Evolutionary conservation across 1,140 invertebrate genomes (phyloP), one percentile per base, ranked within the genome.

Genomic region (Plutomurus gul): DNA sequence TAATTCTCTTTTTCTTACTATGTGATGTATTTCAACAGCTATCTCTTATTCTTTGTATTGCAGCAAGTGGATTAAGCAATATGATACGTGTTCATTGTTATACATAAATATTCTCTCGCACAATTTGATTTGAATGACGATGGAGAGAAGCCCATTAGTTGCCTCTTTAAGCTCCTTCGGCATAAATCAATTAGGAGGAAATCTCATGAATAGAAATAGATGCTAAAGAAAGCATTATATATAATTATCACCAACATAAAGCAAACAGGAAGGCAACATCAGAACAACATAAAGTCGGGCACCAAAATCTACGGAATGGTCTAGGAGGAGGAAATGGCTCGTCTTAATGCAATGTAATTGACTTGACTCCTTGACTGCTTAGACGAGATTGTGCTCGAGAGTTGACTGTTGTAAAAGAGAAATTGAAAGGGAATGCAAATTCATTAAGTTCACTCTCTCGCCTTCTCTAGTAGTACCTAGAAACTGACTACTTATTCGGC

Each of bases 141-240:
- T 36, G 13, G 27, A 36, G 36, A 65, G 30, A n/a, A 16, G n/a
- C 16, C 25, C 36, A 33, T 65, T 30, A 33, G 25, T 65, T 36
- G 56, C 27, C 27, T n/a, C 3, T 4, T 65, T 51, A 51, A n/a
- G 25, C 20, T 27, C 18, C 36, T 33, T 65, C 36, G 56, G 27
- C 30, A 30, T 33, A 33, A 65, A 65, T 65, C 56, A 65, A 65
- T 65, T 65, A 65, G 18, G 30, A 33, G 11, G 1, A 30, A 65
- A 30, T 25, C 56, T 65, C 56, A 65, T 65, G 56, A 65, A 65
- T 65, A 65, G 56, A 36, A 65, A 65, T 65, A 33, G 51, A 11
- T 11, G 25, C 13, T 65, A 25, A 33, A 30, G 27, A 65, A 33
- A 33, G 56, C 39, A 43, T 65, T 36, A 30, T 65, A 16, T 33